Evolutionary conservation across 2,888 invertebrate genomes (phyloP), one percentile per base, ranked within the genome.

Genomic region (Plagodis pulveraria): DNA sequence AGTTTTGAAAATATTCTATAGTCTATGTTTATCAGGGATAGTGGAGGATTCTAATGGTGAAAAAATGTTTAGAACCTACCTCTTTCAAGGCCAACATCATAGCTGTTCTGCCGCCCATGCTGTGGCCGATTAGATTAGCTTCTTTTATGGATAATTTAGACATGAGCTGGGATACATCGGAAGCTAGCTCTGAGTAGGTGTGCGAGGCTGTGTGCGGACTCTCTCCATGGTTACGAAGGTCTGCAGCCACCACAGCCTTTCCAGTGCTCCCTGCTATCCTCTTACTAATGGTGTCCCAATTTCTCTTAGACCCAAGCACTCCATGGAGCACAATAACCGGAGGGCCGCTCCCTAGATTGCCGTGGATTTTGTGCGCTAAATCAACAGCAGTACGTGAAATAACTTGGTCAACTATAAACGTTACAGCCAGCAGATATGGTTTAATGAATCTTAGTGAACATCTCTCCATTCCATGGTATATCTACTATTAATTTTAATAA

Each of bases 201-300:
- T 98, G 97, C 4, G 95, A 94, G 0, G 90, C 68, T 0, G 95
- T 90, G 80, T 98, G 98, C 0, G 97, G 96, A 77, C 98, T 98
- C 64, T 98, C 97, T 0, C 99, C 99, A 87, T 99, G 99, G 88
- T 99, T 99, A 75, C 99, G 94, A 0, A 97, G 96, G 90, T 99
- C 99, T 22, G 98, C 93, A 5, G 97, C 94, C 61, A 97, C 95
- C 6, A 98, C 97, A 90, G 94, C 95, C 71, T 95, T 94, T n/a
- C 94, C 93, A 2, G 95, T 95, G 56, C 93, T 93, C 62, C 72
- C 95, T 94, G 58, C 96, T 93, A 0, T 94, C 94, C 83, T 57
- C 43, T 96, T 97, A 53, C 97, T 96, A 70, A 99, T 92, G 66
- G 96, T 95, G 71, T 96, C 96, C 98, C 99, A 99, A 84, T 99